phyloP scores from a whole-genome alignment of 2,888 invertebrate genomes.

The Lithosia quadra region DNA sequence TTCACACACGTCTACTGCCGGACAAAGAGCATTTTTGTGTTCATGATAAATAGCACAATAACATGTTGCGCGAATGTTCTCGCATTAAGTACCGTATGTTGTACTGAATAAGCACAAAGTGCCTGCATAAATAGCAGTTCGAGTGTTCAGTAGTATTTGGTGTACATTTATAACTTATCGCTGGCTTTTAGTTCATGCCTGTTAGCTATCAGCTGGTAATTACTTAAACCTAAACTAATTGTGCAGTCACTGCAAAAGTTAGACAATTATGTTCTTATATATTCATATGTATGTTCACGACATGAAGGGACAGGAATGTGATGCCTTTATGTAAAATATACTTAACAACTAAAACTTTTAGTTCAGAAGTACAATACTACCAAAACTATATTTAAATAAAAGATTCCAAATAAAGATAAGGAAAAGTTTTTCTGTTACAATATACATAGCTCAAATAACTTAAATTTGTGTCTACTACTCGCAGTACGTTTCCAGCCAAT shows the following conservation, averaged over 20 bases:
- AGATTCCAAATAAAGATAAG: background rate
- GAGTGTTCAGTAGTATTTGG: background rate
- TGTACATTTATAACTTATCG: background rate
- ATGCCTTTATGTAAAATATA: too few relatives aligned
- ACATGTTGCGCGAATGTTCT: slow-evolving; percentile 14
- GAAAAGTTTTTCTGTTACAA: background rate
- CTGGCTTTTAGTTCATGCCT: too few relatives aligned
- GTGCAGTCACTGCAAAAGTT: too few relatives aligned
- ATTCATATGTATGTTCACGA: too few relatives aligned
- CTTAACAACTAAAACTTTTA: too few relatives aligned
- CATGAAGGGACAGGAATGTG: too few relatives aligned
- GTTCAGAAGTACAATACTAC: background rate
- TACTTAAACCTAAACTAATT: too few relatives aligned
- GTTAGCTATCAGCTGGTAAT: too few relatives aligned
- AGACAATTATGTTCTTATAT: too few relatives aligned
- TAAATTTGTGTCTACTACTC: too few relatives aligned
- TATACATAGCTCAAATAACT: background rate
- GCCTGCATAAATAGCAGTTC: background rate
- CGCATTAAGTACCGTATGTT: background rate
- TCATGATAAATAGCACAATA: slow-evolving; percentile 32
- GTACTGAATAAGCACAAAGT: background rate
- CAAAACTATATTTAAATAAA: too few relatives aligned
- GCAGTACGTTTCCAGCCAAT: background rate
- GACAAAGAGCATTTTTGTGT: slow-evolving; percentile 42
- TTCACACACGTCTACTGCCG: slow-evolving; percentile 27